A percentile compares a stretch with the other conserved stretches of the same genome.
Evolutionary conservation across 2,888 invertebrate species (phyloP).

Genomic region (Branchellion lobata): DNA sequence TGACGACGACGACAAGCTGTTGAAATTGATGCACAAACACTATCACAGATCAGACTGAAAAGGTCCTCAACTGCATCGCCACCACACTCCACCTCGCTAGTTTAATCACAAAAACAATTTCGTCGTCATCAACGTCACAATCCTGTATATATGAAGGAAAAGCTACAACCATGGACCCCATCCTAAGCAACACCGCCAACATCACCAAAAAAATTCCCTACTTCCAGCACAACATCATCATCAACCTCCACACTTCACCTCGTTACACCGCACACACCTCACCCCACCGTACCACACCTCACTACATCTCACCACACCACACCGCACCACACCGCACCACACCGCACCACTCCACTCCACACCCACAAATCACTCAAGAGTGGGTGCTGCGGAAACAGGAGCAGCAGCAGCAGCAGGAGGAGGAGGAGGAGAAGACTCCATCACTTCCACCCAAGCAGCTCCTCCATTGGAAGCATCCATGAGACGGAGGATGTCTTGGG

Average conservation of each 20-base stretch:
- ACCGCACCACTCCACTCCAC: background rate
- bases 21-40: background rate
- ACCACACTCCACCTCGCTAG: no score
- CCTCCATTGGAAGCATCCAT: slow-evolving; percentile 26
- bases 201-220: no score
- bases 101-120: no score
- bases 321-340: background rate
- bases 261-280: no score
- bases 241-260: no score
- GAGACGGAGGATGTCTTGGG: slow-evolving; percentile 28
- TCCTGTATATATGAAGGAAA: background rate
- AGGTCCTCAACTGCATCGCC: background rate
- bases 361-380: background rate
- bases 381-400: no score
- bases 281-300: no score
- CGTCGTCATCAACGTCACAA: background rate
- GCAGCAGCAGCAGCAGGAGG: no score
- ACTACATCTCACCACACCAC: no score
- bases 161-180: background rate
- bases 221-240: no score
- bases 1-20: background rate
- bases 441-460: slow-evolving; percentile 30
- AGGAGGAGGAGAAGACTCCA: background rate
- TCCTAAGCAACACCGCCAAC: background rate
- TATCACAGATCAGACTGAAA: slow-evolving; percentile 6